Evolutionary conservation across 2,113 vertebrate species (phyloP), one percentile per base, ranked within the genome.

Genomic region (Chaetodon auriga): DNA sequence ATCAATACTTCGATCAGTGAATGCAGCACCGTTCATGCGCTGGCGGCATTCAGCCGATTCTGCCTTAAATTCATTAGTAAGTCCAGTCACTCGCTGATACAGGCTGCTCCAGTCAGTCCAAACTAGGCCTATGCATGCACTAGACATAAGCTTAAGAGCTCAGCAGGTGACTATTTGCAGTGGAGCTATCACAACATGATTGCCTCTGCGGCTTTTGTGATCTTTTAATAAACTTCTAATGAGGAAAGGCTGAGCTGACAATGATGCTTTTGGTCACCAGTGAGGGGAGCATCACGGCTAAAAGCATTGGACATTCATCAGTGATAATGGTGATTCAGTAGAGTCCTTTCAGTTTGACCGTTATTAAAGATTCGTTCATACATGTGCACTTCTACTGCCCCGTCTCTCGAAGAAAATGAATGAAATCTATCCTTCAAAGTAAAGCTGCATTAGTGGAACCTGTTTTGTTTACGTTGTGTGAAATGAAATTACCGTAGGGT

Each of bases 161-260:
- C 35, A 64, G 12, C 13, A 30, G 30, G 30, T 30, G n/a, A n/a
- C n/a, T n/a, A 73, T 60, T 35, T 7, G 1, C 36, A 19, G 13
- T 53, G 3, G 13, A 23, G 23, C 8, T 14, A 60, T 68, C 14
- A 53, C 63, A 62, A 62, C n/a, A 25, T 45, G 4, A 65, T 53
- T 13, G 14, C 63, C 74, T 62, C 5, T 78, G 49, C 23, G 62
- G 12, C 12, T 23, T 64, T 46, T 66, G n/a, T 48, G 2, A 6
- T 51, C 12, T 75, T 63, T 74, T 30, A 62, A 62, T 38, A 45
- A 53, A 9, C 53, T 36, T 78, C 64, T 62, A 36, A 46, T 21
- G n/a, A 69, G 25, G 54, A 49, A 64, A 10, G 21, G 6, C 19
- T 41, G 43, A 48, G 43, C 51, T 43, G 58, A 63, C 16, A 46